A percentile compares a stretch with the other conserved stretches of the same genome.
These are phyloP conservation scores for Vulpes lagopus DNA, from an alignment of 2,113 vertebrate species.

Conservation along the genomic window DNA sequence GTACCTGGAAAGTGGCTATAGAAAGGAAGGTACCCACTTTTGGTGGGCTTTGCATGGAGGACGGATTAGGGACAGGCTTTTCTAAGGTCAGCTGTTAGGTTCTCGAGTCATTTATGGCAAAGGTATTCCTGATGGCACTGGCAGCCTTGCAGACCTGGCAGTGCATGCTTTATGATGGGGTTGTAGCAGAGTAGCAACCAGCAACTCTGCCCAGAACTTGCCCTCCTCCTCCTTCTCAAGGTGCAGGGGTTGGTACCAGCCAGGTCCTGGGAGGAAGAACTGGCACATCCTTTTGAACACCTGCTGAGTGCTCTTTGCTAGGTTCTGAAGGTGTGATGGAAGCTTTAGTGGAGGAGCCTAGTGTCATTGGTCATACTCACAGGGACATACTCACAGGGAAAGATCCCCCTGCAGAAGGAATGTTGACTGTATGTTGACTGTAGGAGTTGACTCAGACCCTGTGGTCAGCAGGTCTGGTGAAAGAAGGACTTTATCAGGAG, in stretches of 20 bases:
- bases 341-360: neutral
- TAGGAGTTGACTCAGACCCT: neutral
- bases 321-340: neutral
- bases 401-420: neutral
- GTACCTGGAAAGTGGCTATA: neutral
- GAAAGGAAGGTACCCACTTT: neutral
- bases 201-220: neutral
- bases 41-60: neutral
- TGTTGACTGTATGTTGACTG: neutral
- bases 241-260: neutral
- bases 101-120: neutral
- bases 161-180: rapidly evolving
- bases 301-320: too few relatives aligned
- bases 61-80: rapidly evolving
- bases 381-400: neutral
- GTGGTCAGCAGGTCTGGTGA: neutral
- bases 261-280: neutral
- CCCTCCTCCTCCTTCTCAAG: neutral
- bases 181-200: neutral
- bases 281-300: neutral
- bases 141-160: neutral
- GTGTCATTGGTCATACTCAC: too few relatives aligned
- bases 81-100: neutral
- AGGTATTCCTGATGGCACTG: neutral
- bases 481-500: neutral